A percentile compares a stretch with the other conserved stretches of the same genome.
Evolutionary conservation across 2,888 invertebrate genomes (phyloP).

Genomic region (Cephus sareptanus): DNA sequence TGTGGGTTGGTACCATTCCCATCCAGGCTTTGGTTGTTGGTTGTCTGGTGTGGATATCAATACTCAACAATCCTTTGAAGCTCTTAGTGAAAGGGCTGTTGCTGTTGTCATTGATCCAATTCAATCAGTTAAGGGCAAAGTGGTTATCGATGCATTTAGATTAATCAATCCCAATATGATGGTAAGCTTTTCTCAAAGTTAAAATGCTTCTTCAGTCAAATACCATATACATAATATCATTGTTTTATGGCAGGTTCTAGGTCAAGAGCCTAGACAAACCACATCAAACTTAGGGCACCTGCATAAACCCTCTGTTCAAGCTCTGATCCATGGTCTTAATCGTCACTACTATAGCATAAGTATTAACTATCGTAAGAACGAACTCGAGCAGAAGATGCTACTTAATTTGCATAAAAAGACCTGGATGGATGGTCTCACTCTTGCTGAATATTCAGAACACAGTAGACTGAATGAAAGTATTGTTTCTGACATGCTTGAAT

Average conservation of each 20-base stretch:
- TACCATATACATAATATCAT: background rate
- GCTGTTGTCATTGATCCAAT: constrained; percentile 99
- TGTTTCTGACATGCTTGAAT: constrained; percentile 94
- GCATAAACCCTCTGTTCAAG: constrained; percentile 99
- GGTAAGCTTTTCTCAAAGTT: constrained; percentile 69
- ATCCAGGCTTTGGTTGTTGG: constrained; percentile 99
- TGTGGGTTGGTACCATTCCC: constrained; percentile 98
- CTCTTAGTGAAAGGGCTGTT: constrained; percentile 96
- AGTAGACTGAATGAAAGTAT: constrained; percentile 93
- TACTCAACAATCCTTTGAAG: constrained; percentile 99
- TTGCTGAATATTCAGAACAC: constrained; percentile 93
- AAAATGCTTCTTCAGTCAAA: background rate
- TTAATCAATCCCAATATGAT: constrained; percentile 99
- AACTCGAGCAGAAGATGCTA: constrained; percentile 99
- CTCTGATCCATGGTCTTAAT: constrained; percentile 97
- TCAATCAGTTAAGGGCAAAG: constrained; percentile 99
- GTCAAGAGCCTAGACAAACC: constrained; percentile 98
- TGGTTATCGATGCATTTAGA: constrained; percentile 99
- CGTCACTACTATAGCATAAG: constrained; percentile 99
- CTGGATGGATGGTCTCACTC: constrained; percentile 95
- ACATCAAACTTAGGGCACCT: constrained; percentile 98
- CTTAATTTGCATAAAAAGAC: constrained; percentile 98
- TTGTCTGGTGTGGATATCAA: constrained; percentile 99
- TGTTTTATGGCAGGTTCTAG: constrained; percentile 69
- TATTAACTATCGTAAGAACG: constrained; percentile 99